Evolutionary conservation across 1,140 invertebrate species (phyloP).

Genomic region (Goniozus legneri): DNA sequence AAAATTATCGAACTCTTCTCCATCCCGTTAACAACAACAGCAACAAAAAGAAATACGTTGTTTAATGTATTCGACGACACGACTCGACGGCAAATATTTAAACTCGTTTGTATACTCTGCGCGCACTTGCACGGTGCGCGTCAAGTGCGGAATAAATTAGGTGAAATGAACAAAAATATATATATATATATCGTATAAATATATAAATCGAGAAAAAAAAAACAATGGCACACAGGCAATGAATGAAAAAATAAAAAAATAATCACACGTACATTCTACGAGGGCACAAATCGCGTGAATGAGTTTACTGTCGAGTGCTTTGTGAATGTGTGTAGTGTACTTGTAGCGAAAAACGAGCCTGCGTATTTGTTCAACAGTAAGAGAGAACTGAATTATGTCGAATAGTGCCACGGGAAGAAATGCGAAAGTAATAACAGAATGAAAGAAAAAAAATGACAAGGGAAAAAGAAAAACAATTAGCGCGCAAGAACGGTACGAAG

Average conservation of each 20-base stretch:
- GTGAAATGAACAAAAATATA: not conserved
- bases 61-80: no score
- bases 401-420: slow-evolving; percentile 25
- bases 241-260: slow-evolving; percentile 10
- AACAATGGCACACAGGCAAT: not conserved
- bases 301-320: slow-evolving; percentile 8
- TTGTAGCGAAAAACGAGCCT: slow-evolving; percentile 4
- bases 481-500: not conserved
- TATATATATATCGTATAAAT: no score
- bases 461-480: slow-evolving; percentile 3
- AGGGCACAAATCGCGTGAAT: slow-evolving; percentile 31
- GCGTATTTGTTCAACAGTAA: slow-evolving; percentile 1
- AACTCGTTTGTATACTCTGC: no score
- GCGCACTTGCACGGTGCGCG: slow-evolving; percentile 15
- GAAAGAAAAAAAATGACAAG: slow-evolving; percentile 12
- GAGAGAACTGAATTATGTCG: slow-evolving; percentile 28
- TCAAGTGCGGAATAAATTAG: not conserved
- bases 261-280: slow-evolving; percentile 8
- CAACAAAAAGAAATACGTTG: no score
- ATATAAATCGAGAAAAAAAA: no score
- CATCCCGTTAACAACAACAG: no score
- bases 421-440: slow-evolving; percentile 15
- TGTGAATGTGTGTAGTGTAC: slow-evolving; percentile 2
- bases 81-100: no score
- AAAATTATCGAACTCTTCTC: no score